A percentile compares a stretch with the other conserved stretches of the same genome.
Conservation (phyloP, 2,797 vertebrate species). For the Pseudochirops corinnae region DNA sequence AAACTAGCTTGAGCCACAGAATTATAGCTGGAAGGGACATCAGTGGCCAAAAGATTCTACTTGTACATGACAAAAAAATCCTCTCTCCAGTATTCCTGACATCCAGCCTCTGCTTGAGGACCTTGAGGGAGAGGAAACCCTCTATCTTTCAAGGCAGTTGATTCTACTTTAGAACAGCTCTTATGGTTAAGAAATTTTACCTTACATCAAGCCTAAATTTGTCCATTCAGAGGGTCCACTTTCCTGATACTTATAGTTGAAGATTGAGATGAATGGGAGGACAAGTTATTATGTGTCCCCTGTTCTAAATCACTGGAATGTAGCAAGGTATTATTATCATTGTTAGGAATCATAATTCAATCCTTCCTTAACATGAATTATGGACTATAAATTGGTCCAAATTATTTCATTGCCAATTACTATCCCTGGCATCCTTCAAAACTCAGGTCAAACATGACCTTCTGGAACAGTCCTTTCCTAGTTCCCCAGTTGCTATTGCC, state of each 20-base stretch:
- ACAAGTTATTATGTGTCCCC: neutral
- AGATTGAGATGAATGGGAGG: neutral
- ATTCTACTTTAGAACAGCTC: neutral
- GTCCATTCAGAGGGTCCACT: neutral
- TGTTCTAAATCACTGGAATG: neutral
- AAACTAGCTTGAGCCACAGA: neutral
- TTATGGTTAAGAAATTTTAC: neutral
- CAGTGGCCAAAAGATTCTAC: neutral
- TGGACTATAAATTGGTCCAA: neutral
- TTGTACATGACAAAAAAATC: neutral
- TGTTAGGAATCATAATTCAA: neutral
- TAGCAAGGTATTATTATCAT: neutral
- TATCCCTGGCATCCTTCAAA: neutral
- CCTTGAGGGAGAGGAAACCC: neutral
- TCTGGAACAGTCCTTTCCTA: neutral
- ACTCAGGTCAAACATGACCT: neutral
- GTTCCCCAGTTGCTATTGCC: neutral
- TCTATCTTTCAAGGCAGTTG: neutral
- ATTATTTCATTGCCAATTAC: neutral
- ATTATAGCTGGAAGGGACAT: neutral
- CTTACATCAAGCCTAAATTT: neutral
- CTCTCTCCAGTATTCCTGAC: neutral
- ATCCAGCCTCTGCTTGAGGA: neutral
- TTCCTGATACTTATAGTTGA: neutral
- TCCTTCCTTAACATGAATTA: neutral